Evolutionary conservation across 2,888 invertebrate genomes (phyloP), one percentile per base, ranked within the genome.

Genomic region (Resseliella maxima): DNA sequence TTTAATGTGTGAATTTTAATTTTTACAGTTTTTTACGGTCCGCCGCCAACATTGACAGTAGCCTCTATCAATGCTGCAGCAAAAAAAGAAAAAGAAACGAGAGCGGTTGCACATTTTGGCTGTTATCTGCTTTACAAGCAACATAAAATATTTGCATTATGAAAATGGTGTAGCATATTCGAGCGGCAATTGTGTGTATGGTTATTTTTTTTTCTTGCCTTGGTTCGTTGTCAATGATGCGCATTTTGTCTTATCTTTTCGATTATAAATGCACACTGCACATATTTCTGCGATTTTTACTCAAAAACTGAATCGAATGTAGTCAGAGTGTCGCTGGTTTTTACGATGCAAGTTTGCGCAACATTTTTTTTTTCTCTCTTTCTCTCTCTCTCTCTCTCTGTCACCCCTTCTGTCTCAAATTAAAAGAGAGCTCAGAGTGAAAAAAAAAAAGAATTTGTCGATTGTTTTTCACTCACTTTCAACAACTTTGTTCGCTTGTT

Each of bases 1-100:
- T 83, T 83, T 83, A 83, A 83, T 83, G 83, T n/a, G n/a, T 8
- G 83, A 38, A 38, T 83, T 83, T 83, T 83, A 83, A 83, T 83
- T 38, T 38, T 38, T 24, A n/a, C 35, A 27, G 1, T 38, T 83
- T 83, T 83, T 83, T 38, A 24, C 24, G 59, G 41, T 41, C n/a
- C 24, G n/a, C 59, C n/a, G 10, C 59, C 12, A 36, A 24, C 12
- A 38, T 38, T n/a, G 38, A 38, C 6, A 38, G 59, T 59, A 59
- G n/a, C n/a, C n/a, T n/a, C n/a, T n/a, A n/a, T n/a, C n/a, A n/a
- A n/a, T n/a, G n/a, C n/a, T n/a, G n/a, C n/a, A n/a, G 24, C 83
- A 38, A 83, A 38, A 38, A 38, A 38, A 38, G 38, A 10, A 83
- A 83, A 8, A 64, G 27, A 31, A 31, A n/a, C n/a, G n/a, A n/a